These are phyloP conservation scores for Monoplex corrugatus DNA, from an alignment of 2,888 invertebrate species.

Conservation along the genomic window DNA sequence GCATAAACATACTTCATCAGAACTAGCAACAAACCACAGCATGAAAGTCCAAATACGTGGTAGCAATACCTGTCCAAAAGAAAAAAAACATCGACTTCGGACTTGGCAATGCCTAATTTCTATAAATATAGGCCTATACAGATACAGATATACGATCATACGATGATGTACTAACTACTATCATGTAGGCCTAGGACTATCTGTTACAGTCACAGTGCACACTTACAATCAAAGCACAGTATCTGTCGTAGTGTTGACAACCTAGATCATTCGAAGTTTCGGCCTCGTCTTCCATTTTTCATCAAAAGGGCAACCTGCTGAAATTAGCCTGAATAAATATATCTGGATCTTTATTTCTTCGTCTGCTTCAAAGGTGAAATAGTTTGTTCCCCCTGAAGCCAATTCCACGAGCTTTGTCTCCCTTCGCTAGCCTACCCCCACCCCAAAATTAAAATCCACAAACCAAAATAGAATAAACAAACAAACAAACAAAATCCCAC, in stretches of 20 bases:
- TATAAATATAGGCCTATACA: too few species aligned
- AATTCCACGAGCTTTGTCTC: too few species aligned
- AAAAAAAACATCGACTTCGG: neutral
- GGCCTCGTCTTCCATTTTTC: neutral
- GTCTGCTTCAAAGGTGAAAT: neutral
- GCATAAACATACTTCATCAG: too few species aligned
- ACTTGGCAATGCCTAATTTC: too few species aligned
- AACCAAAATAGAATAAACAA: too few species aligned
- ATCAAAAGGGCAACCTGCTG: neutral
- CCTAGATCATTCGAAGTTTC: neutral
- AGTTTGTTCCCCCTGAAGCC: too few species aligned
- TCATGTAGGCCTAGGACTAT: neutral
- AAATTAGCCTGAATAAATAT: neutral
- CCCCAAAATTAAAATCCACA: too few species aligned
- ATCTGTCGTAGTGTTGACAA: conserved; percentile 36
- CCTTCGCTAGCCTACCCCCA: too few species aligned
- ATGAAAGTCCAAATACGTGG: neutral
- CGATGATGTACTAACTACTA: neutral
- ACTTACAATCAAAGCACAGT: conserved; percentile 44
- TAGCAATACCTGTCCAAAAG: neutral
- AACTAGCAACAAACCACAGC: too few species aligned
- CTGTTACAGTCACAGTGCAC: neutral
- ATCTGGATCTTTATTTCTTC: neutral
- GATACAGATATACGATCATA: neutral
- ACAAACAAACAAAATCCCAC: neutral